Percentiles rank a stretch among this genome's conserved stretches.
phyloP scores from a whole-genome alignment of 1,140 invertebrate genomes.

The Bombus sylvicola region DNA sequence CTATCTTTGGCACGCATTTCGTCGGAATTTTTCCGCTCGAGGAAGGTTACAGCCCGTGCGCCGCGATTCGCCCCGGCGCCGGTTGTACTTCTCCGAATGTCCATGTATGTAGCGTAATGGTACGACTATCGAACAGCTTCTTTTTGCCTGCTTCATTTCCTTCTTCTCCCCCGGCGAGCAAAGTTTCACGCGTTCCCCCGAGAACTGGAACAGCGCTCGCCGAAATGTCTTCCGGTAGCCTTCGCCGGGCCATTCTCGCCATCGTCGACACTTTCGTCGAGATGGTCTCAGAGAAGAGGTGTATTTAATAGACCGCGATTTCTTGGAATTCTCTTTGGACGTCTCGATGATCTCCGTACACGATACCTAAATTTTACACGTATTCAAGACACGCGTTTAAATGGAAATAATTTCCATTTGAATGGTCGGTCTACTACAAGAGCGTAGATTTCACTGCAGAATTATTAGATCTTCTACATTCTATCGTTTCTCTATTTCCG shows the following conservation, averaged over 20 bases:
- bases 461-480: too few species aligned
- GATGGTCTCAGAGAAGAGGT: neutral
- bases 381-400: too few species aligned
- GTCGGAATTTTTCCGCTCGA: slow-evolving; percentile 1
- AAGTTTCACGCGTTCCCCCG: slow-evolving; percentile 5
- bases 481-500: too few species aligned
- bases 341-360: neutral
- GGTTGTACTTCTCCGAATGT: neutral
- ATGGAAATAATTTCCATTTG: too few species aligned
- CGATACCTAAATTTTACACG: neutral
- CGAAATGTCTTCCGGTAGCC: neutral
- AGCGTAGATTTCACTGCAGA: too few species aligned
- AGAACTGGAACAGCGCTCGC: slow-evolving; percentile 6
- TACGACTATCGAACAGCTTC: slow-evolving; percentile 5
- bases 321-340: neutral
- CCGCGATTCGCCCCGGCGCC: slow-evolving; percentile 6
- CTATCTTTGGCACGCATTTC: slow-evolving; percentile 30
- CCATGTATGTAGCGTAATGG: neutral
- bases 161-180: neutral
- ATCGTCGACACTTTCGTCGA: neutral
- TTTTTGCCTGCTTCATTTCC: neutral
- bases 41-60: neutral
- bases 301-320: neutral
- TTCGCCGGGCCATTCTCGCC: neutral
- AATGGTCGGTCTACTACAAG: too few species aligned